These are phyloP conservation scores for Malurus cyaneus DNA, from an alignment of 2,113 vertebrate genomes.

Conservation along the genomic window DNA sequence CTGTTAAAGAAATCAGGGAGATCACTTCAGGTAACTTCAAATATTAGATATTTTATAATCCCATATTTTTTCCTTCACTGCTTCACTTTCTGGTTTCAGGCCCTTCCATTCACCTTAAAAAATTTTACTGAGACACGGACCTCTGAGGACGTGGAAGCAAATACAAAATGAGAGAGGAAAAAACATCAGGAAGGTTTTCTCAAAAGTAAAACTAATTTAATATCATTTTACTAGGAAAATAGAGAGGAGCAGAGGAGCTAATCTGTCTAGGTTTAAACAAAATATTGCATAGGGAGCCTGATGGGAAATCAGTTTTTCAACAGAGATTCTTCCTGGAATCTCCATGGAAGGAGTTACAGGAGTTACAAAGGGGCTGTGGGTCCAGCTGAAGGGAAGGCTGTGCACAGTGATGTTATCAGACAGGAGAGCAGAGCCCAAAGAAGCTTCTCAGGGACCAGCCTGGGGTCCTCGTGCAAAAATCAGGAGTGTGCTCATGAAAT, in stretches of 20 bases:
- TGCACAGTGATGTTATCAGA: neutral
- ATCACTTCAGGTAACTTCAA: neutral
- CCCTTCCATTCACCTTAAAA: neutral
- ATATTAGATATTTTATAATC: neutral
- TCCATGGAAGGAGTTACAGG: neutral
- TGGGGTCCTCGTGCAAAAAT: neutral
- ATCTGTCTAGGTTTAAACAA: conserved; percentile 39
- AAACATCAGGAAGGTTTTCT: conserved; percentile 6
- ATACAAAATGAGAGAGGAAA: neutral
- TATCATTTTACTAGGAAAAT: conserved; percentile 41
- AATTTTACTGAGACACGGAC: neutral
- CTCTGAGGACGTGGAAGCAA: neutral
- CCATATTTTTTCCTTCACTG: neutral
- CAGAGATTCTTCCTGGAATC: neutral
- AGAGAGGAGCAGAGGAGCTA: conserved; percentile 37
- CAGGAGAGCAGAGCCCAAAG: neutral
- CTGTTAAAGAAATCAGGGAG: neutral
- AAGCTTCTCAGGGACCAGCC: neutral
- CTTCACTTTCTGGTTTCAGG: neutral
- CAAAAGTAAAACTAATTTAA: conserved; percentile 52
- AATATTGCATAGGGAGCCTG: conserved; percentile 14
- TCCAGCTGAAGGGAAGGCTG: neutral
- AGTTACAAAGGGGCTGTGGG: neutral
- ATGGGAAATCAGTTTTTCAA: conserved; percentile 30
- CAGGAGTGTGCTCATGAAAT: neutral